phyloP scores from a whole-genome alignment of 1,140 invertebrate species.

The Papilio aristodemus region DNA sequence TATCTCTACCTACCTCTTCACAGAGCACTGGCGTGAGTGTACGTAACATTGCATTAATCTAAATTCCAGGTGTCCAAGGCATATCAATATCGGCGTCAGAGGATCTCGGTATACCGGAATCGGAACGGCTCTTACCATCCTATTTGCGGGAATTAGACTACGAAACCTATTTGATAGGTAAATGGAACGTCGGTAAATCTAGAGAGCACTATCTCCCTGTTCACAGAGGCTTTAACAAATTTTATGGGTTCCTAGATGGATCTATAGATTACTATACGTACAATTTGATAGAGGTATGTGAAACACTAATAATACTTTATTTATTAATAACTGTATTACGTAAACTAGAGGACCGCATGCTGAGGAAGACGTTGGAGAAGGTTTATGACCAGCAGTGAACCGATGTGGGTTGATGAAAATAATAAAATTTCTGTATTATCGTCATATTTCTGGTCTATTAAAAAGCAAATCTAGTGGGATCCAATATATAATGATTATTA shows the following conservation, averaged over 20 bases:
- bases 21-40: no score
- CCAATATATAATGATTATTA: no score
- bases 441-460: no score
- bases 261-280: slow-evolving; percentile 90
- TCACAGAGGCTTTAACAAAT: slow-evolving; percentile 88
- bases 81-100: slow-evolving; percentile 85
- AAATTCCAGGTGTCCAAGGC: slow-evolving; percentile 85
- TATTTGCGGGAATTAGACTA: slow-evolving; percentile 88
- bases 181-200: slow-evolving; percentile 91
- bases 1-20: no score
- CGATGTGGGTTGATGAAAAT: no score
- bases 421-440: no score
- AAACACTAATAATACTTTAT: slow-evolving; percentile 22
- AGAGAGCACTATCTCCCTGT: slow-evolving; percentile 86
- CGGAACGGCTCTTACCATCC: slow-evolving; percentile 86
- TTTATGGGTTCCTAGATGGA: slow-evolving; percentile 90
- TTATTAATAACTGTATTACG: no score
- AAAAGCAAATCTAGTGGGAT: no score
- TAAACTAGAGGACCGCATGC: no score
- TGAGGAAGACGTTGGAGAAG: no score
- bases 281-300: slow-evolving; percentile 74
- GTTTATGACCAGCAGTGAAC: no score
- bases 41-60: background rate
- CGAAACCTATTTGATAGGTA: slow-evolving; percentile 89
- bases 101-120: slow-evolving; percentile 86